Conservation (phyloP, 2,888 invertebrate species). For the Epinotia nisella region DNA sequence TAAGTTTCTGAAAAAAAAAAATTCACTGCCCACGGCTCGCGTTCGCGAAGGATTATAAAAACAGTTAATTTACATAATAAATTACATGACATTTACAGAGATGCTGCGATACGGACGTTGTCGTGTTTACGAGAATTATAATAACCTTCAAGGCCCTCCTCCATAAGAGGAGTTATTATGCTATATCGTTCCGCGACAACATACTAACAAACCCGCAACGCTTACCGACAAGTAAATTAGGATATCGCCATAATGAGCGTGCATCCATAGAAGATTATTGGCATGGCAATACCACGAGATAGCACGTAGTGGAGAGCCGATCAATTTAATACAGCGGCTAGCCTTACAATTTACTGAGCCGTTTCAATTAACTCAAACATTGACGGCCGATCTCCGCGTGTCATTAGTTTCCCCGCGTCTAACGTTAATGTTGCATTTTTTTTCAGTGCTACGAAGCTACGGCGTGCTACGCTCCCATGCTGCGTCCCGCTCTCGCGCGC, state of each 20-base stretch:
- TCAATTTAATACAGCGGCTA: slow-evolving; percentile 46
- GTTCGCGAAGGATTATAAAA: slow-evolving; percentile 52
- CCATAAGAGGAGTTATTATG: slow-evolving; percentile 35
- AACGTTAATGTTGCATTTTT: slow-evolving; percentile 48
- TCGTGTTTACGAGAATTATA: slow-evolving; percentile 40
- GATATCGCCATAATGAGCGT: slow-evolving; percentile 49
- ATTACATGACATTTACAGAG: slow-evolving; percentile 51
- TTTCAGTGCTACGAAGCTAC: slow-evolving; percentile 62
- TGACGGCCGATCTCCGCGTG: slow-evolving; percentile 51
- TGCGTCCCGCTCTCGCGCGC: slow-evolving; percentile 60
- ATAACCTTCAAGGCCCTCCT: slow-evolving; percentile 36
- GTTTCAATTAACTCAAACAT: slow-evolving; percentile 59
- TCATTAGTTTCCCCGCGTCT: slow-evolving; percentile 56
- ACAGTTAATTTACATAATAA: slow-evolving; percentile 57
- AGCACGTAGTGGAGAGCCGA: slow-evolving; percentile 46
- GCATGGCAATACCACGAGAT: slow-evolving; percentile 51
- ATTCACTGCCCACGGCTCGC: slow-evolving; percentile 52
- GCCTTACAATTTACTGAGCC: slow-evolving; percentile 50
- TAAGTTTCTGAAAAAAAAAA: slow-evolving; percentile 42
- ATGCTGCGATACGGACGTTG: slow-evolving; percentile 43
- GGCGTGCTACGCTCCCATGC: slow-evolving; percentile 56
- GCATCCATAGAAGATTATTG: slow-evolving; percentile 50
- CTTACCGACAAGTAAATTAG: slow-evolving; percentile 47
- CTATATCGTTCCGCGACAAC: slow-evolving; percentile 29
- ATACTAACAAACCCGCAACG: slow-evolving; percentile 14